These are phyloP conservation scores for Amphipoea lucens DNA, from an alignment of 2,888 invertebrate species.

Conservation along the genomic window DNA sequence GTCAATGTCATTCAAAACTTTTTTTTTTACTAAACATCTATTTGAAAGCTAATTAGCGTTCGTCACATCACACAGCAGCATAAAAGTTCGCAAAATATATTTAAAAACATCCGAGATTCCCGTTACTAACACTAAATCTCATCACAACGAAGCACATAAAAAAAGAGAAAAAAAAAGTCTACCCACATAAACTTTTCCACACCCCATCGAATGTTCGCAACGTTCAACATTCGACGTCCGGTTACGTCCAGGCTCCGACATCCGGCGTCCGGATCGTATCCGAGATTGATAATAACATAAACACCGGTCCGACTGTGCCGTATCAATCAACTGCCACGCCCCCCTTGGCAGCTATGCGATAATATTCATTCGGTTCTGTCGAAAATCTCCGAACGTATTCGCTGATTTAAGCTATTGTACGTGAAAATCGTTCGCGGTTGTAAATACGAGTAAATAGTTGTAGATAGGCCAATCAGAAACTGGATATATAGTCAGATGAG, in stretches of 20 bases:
- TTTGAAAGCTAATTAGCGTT: constrained; percentile 47
- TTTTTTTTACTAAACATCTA: constrained; percentile 34
- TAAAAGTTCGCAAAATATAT: constrained; percentile 6
- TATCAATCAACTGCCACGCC: constrained; percentile 73
- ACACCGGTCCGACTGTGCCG: constrained; percentile 59
- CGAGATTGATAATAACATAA: constrained; percentile 68
- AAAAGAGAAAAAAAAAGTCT: not conserved
- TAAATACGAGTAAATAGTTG: constrained; percentile 21
- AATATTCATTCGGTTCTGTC: constrained; percentile 54
- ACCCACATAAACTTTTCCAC: constrained; percentile 19
- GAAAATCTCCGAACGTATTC: constrained; percentile 46
- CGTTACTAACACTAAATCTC: not conserved
- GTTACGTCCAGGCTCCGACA: constrained; percentile 53
- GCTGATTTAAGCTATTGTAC: constrained; percentile 37
- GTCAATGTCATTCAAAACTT: constrained; percentile 33
- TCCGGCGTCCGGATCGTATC: constrained; percentile 57
- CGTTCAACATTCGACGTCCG: constrained; percentile 49
- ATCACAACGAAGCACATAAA: not conserved
- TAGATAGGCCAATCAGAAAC: constrained; percentile 19
- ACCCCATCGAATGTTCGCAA: constrained; percentile 31
- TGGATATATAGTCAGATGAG: not conserved
- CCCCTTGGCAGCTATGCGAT: constrained; percentile 67
- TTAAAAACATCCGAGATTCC: constrained; percentile 1
- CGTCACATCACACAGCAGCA: constrained; percentile 11
- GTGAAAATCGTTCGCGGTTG: constrained; percentile 14